phyloP scores from a whole-genome alignment of 2,797 vertebrate genomes.

The Vultur gryphus region DNA sequence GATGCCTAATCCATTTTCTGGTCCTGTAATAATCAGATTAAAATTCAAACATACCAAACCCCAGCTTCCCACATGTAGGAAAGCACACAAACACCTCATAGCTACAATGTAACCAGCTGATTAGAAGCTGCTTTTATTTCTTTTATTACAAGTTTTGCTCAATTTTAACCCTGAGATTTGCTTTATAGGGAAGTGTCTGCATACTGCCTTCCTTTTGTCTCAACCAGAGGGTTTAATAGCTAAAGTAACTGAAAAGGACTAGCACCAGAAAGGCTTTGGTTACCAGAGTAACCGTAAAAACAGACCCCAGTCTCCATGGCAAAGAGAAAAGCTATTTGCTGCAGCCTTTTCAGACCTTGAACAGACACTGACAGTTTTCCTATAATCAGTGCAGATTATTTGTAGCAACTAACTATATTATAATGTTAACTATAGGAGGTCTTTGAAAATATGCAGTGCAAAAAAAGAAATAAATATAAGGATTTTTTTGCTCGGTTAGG shows the following conservation, averaged over 20 bases:
- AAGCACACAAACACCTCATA: neutral
- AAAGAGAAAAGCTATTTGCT: conserved; percentile 89
- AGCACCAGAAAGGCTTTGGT: conserved; percentile 84
- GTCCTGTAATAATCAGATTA: conserved; percentile 28
- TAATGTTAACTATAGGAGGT: conserved; percentile 80
- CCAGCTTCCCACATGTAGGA: neutral
- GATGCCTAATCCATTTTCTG: neutral
- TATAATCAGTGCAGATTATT: conserved; percentile 85
- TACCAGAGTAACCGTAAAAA: conserved; percentile 95
- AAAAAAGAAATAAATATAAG: conserved; percentile 44
- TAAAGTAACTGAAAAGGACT: conserved; percentile 87
- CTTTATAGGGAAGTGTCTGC: conserved; percentile 85
- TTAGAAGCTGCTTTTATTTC: conserved; percentile 38
- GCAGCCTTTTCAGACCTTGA: conserved; percentile 87
- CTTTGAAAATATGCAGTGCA: conserved; percentile 69
- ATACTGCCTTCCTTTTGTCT: conserved; percentile 89
- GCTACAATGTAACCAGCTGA: neutral
- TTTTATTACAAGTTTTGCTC: conserved; percentile 55
- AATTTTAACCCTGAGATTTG: conserved; percentile 75
- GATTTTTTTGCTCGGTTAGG: conserved; percentile 15
- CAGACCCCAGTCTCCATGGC: conserved; percentile 90
- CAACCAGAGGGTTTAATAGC: conserved; percentile 88
- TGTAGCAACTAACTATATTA: conserved; percentile 83
- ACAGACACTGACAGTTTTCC: conserved; percentile 83
- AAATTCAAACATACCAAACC: conserved; percentile 17